phyloP scores from a whole-genome alignment of 2,888 invertebrate genomes.

The Drosophila mettleri region DNA sequence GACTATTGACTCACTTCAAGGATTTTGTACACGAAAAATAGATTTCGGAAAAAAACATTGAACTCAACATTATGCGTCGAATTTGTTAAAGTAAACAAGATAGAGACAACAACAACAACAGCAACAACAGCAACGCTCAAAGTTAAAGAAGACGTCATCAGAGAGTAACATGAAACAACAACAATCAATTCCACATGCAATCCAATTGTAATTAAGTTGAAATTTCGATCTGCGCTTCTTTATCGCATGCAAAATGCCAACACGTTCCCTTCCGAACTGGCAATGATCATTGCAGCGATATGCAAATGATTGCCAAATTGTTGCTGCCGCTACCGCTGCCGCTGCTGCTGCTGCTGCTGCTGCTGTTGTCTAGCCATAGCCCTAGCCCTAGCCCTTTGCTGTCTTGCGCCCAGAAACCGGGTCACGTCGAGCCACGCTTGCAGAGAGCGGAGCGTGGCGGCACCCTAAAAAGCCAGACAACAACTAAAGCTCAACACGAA shows the following conservation, averaged over 20 bases:
- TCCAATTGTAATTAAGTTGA: constrained; percentile 46
- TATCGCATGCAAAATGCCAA: constrained; percentile 65
- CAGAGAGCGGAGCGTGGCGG: constrained; percentile 46
- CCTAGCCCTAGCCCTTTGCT: constrained; percentile 46
- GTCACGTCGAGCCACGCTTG: constrained; percentile 44
- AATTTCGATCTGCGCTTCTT: constrained; percentile 20
- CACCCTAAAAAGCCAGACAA: constrained; percentile 56
- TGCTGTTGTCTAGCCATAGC: not conserved
- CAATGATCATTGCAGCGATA: constrained; percentile 64
- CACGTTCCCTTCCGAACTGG: constrained; percentile 56
- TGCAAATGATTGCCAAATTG: constrained; percentile 76
- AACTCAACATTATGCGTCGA: constrained; percentile 59
- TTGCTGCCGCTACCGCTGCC: constrained; percentile 12
- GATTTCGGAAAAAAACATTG: constrained; percentile 70
- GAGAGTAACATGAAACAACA: constrained; percentile 17
- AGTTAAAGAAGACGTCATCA: constrained; percentile 26
- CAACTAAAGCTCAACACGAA: not conserved
- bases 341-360: not conserved
- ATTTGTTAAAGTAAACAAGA: constrained; percentile 58
- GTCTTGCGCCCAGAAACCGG: constrained; percentile 41
- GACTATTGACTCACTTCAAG: constrained; percentile 74
- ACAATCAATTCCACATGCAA: constrained; percentile 32
- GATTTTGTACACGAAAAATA: constrained; percentile 60
- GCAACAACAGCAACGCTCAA: too few relatives aligned
- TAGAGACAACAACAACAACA: constrained; percentile 13